Percentiles rank a stretch among this genome's conserved stretches.
These are phyloP conservation scores for Drosophila subpulchrella DNA, from an alignment of 1,140 invertebrate genomes.

Conservation along the genomic window DNA sequence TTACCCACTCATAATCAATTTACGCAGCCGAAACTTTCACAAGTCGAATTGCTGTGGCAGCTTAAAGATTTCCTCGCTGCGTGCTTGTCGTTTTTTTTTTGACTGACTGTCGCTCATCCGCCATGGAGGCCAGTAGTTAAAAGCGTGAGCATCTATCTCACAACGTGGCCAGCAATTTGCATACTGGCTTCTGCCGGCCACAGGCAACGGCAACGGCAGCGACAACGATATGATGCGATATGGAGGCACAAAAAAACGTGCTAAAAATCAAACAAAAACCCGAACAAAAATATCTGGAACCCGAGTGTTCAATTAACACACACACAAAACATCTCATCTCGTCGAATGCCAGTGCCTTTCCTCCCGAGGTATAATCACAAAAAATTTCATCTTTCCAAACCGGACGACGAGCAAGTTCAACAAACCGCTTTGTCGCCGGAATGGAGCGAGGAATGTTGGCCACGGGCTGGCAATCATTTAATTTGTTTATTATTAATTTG, in stretches of 20 bases:
- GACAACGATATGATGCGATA: not conserved
- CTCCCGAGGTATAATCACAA: conserved; percentile 33
- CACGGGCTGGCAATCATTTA: conserved; percentile 59
- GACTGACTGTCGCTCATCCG: conserved; percentile 54
- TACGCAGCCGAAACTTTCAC: conserved; percentile 58
- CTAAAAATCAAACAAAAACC: conserved; percentile 63
- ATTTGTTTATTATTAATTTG: conserved; percentile 59
- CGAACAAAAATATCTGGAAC: conserved; percentile 35
- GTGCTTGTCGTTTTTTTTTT: conserved; percentile 34
- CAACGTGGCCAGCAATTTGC: conserved; percentile 55
- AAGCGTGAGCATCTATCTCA: conserved; percentile 50
- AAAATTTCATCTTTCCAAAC: conserved; percentile 52
- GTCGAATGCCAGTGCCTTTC: conserved; percentile 32
- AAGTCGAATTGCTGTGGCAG: conserved; percentile 40
- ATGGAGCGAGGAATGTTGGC: conserved; percentile 60
- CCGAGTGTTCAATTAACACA: conserved; percentile 69
- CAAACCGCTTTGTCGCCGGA: conserved; percentile 53
- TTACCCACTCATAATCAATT: conserved; percentile 58
- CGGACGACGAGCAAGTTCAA: conserved; percentile 60
- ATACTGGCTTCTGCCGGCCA: conserved; percentile 47
- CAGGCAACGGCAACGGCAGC: not conserved
- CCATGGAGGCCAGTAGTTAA: conserved; percentile 9
- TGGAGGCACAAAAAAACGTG: conserved; percentile 44
- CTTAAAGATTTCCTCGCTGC: conserved; percentile 43
- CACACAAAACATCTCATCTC: conserved; percentile 22